A percentile compares a stretch with the other conserved stretches of the same genome.
phyloP scores from a whole-genome alignment of 2,797 vertebrate genomes.

The Rallus crepitans region DNA sequence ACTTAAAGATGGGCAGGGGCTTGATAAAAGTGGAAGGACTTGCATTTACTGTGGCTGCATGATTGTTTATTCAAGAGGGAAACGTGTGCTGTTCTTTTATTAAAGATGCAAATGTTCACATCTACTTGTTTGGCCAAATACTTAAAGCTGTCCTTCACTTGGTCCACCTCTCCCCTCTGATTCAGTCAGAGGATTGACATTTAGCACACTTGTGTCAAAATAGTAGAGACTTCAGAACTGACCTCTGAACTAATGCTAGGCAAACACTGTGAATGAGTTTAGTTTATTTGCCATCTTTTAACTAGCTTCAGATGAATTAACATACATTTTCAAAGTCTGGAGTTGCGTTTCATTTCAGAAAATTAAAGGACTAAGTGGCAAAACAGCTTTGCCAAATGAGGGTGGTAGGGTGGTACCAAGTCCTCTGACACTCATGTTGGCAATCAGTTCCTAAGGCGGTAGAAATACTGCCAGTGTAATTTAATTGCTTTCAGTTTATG shows the following conservation, averaged over 20 bases:
- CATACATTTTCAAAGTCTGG: conserved; percentile 30
- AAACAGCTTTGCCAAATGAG: neutral
- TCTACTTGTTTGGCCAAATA: neutral
- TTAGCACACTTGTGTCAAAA: neutral
- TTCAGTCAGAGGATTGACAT: neutral
- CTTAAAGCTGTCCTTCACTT: neutral
- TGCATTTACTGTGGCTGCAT: neutral
- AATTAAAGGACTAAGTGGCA: conserved; percentile 15
- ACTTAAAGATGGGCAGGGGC: neutral
- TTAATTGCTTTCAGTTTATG: neutral
- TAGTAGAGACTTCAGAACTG: neutral
- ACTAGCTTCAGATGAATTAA: neutral
- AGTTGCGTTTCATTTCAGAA: neutral
- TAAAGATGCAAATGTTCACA: neutral
- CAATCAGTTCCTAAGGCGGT: neutral
- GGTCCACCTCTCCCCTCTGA: neutral
- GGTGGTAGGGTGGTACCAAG: rapidly evolving
- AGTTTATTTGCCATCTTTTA: conserved; percentile 12
- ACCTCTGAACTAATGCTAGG: neutral
- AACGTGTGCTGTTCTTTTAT: rapidly evolving
- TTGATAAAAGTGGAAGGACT: neutral
- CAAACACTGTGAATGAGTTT: neutral
- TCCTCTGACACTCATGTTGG: neutral
- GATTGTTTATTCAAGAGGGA: neutral
- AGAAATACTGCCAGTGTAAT: neutral